Conservation (phyloP, 2,113 vertebrate species). For the Phyllostomus hastatus region DNA sequence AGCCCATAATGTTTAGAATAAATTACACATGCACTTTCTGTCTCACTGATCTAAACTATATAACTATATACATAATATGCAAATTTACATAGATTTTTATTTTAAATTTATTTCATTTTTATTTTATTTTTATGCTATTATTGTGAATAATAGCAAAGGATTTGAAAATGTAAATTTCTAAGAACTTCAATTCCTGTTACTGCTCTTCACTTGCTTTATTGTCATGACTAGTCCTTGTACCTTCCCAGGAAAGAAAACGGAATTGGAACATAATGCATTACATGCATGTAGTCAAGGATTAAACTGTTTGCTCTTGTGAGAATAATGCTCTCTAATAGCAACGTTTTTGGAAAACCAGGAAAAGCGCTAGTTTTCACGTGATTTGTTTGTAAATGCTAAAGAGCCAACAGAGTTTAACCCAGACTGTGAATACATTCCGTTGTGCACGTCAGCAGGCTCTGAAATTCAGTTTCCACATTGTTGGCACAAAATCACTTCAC, state of each 20-base stretch:
- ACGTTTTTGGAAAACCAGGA: conserved; percentile 18
- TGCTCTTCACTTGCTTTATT: neutral
- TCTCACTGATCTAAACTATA: neutral
- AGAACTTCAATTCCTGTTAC: neutral
- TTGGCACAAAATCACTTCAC: conserved; percentile 47
- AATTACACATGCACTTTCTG: neutral
- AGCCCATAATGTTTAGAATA: neutral
- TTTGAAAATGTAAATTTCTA: neutral
- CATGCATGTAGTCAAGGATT: neutral
- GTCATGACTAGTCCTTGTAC: neutral
- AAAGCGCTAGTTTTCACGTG: neutral
- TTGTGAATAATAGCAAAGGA: neutral
- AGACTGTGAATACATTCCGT: neutral
- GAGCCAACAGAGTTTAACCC: neutral
- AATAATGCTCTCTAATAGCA: neutral
- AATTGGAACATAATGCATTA: neutral
- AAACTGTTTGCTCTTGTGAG: neutral
- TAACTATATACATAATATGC: neutral
- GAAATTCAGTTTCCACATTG: conserved; percentile 50
- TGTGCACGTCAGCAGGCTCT: neutral
- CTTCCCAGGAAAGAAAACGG: neutral
- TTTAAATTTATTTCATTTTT: neutral
- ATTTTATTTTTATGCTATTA: too few species aligned
- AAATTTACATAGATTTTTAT: neutral
- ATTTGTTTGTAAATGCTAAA: conserved; percentile 11